phyloP scores from a whole-genome alignment of 2,797 vertebrate genomes.

The Morelia viridis region DNA sequence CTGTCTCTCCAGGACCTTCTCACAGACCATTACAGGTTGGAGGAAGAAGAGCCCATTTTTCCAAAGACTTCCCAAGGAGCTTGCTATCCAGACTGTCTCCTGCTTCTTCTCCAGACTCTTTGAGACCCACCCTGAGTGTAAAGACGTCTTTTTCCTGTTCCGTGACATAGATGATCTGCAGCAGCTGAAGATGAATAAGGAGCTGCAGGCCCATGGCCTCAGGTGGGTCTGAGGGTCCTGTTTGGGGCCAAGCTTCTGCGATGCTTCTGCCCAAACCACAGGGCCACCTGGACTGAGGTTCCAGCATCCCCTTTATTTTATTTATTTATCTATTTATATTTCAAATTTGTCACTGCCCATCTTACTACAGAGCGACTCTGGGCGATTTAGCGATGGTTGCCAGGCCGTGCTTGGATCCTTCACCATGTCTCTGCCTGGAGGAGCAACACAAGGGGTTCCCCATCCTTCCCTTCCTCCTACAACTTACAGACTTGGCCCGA shows the following conservation, averaged over 20 bases:
- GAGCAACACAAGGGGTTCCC: background rate
- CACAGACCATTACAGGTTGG: background rate
- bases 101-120: slow-evolving; percentile 49
- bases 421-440: too few species aligned
- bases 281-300: background rate
- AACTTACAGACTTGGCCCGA: background rate
- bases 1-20: background rate
- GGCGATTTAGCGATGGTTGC: background rate
- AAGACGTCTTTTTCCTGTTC: slow-evolving; percentile 60
- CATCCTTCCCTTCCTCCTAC: background rate
- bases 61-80: background rate
- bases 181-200: slow-evolving; percentile 51
- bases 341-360: too few species aligned
- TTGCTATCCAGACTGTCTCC: background rate
- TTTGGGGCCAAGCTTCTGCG: background rate
- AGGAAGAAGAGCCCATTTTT: background rate
- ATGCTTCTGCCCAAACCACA: background rate
- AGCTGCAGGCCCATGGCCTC: slow-evolving; percentile 55
- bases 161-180: slow-evolving; percentile 53
- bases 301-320: background rate
- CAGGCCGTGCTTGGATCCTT: background rate
- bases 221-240: slow-evolving; percentile 29
- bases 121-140: slow-evolving; percentile 62
- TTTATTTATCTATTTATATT: too few species aligned
- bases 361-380: too few species aligned